Conservation (phyloP, 2,797 vertebrate species). For the Hippoglossus hippoglossus region DNA sequence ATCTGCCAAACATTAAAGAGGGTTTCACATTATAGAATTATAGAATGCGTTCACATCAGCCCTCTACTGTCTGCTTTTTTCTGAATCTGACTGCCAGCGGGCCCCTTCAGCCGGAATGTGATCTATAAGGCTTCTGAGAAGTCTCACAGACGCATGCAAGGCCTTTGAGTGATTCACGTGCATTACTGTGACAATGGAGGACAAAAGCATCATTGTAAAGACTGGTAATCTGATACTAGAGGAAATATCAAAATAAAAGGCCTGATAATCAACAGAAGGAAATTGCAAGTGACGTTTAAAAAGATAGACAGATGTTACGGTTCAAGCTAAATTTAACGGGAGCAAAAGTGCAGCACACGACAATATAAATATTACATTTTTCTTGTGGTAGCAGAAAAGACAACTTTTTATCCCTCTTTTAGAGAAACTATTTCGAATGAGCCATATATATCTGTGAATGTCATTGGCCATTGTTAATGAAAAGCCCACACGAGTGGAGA, state of each 20-base stretch:
- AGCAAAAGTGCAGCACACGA: background rate
- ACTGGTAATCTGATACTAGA: slow-evolving; percentile 14
- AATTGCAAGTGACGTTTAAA: background rate
- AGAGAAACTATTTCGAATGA: background rate
- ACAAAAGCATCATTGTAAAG: slow-evolving; percentile 27
- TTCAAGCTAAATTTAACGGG: no score
- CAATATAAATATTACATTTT: background rate
- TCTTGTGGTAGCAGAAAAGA: background rate
- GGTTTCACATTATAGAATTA: slow-evolving; percentile 50
- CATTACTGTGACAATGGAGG: slow-evolving; percentile 28
- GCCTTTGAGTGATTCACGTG: slow-evolving; percentile 36
- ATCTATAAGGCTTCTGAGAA: slow-evolving; percentile 42
- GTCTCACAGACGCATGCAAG: slow-evolving; percentile 30
- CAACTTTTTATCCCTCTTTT: background rate
- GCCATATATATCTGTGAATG: background rate
- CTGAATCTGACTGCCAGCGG: slow-evolving; percentile 21
- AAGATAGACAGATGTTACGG: background rate
- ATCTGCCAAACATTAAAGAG: slow-evolving; percentile 63
- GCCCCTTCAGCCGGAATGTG: slow-evolving; percentile 52
- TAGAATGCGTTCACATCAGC: slow-evolving; percentile 45
- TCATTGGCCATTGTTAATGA: slow-evolving; percentile 35
- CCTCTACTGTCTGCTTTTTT: slow-evolving; percentile 33
- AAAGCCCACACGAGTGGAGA: slow-evolving; percentile 11
- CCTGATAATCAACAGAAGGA: background rate
- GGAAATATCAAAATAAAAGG: background rate